Percentiles rank a stretch among this genome's conserved stretches.
Evolutionary conservation across 2,797 vertebrate species (phyloP).

Genomic region (Sylvilagus floridanus): DNA sequence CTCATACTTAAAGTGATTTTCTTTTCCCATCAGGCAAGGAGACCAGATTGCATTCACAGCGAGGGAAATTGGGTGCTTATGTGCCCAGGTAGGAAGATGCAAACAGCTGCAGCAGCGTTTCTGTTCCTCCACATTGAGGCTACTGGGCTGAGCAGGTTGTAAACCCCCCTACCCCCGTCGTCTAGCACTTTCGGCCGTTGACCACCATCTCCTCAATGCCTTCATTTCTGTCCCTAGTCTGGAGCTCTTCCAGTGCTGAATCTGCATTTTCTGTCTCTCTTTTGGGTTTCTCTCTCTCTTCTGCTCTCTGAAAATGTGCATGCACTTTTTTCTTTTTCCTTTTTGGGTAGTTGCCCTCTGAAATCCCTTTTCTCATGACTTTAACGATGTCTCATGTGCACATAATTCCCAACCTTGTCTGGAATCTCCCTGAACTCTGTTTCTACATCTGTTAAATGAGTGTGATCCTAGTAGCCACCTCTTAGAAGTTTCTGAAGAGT

Average conservation of each 20-base stretch:
- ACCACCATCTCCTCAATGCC: not conserved
- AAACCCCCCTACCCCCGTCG: not conserved
- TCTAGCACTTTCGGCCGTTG: not conserved
- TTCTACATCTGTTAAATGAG: not conserved
- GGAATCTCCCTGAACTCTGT: constrained; percentile 15
- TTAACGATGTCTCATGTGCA: not conserved
- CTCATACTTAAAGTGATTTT: constrained; percentile 46
- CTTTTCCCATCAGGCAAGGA: constrained; percentile 67
- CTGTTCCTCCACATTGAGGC: not conserved
- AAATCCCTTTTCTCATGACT: not conserved
- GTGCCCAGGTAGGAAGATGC: constrained; percentile 53
- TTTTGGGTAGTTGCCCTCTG: not conserved
- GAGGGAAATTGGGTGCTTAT: constrained; percentile 33
- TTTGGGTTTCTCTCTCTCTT: not conserved
- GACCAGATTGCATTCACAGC: constrained; percentile 65
- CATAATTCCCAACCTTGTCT: not conserved
- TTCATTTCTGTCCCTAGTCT: not conserved
- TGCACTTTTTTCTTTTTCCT: not conserved
- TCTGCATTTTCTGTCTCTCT: not conserved
- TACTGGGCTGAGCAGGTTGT: not conserved
- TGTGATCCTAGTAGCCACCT: not conserved
- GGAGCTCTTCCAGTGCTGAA: not conserved
- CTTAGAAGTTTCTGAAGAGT: not conserved
- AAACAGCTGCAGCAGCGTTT: not conserved
- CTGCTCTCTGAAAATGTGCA: not conserved